Evolutionary conservation across 2,113 vertebrate species (phyloP).

Genomic region (Ochotona princeps): DNA sequence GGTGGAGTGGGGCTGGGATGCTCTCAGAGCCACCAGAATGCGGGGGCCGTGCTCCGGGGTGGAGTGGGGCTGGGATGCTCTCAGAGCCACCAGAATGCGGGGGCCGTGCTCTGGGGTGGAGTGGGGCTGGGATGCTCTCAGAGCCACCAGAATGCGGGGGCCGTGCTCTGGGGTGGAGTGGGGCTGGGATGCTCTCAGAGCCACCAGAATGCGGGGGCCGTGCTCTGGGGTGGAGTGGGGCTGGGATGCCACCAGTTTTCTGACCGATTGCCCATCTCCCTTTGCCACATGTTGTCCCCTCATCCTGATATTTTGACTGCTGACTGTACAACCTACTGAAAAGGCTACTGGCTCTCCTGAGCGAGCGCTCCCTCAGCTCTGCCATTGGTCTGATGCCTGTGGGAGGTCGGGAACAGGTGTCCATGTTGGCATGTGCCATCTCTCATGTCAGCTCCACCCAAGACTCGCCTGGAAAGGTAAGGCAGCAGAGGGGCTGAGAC

Average conservation of each 20-base stretch:
- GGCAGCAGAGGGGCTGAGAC: too few relatives aligned
- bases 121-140: too few relatives aligned
- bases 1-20: fast-evolving
- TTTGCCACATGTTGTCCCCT: fast-evolving
- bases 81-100: not conserved
- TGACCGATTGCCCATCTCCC: not conserved
- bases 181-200: not conserved
- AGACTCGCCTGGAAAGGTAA: too few relatives aligned
- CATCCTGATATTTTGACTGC: fast-evolving
- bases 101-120: not conserved
- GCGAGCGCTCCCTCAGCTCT: too few relatives aligned
- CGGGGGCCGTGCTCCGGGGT: not conserved
- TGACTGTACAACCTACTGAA: not conserved
- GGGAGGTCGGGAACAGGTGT: fast-evolving
- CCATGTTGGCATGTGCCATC: fast-evolving
- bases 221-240: too few relatives aligned
- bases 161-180: too few relatives aligned
- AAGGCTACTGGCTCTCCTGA: not conserved
- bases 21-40: not conserved
- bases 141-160: not conserved
- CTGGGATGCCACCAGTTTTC: not conserved
- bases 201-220: too few relatives aligned
- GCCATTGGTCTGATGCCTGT: too few relatives aligned
- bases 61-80: fast-evolving
- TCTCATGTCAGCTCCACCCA: too few relatives aligned